These are phyloP conservation scores for Zapus hudsonius DNA, from an alignment of 2,113 vertebrate species.

Conservation along the genomic window DNA sequence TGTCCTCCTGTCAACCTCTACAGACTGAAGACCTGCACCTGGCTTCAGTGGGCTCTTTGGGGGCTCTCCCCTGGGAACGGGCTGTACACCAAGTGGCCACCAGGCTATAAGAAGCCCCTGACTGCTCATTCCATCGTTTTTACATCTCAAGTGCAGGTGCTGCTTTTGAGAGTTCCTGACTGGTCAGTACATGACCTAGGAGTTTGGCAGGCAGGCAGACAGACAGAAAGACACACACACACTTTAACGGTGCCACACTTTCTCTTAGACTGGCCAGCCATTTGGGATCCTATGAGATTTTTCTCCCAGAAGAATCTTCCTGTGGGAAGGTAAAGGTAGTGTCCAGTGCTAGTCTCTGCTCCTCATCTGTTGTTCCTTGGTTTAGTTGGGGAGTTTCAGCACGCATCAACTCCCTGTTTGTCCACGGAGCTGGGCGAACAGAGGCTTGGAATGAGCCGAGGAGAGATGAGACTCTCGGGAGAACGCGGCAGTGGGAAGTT, in stretches of 20 bases:
- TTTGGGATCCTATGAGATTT: not conserved
- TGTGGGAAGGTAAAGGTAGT: not conserved
- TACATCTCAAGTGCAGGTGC: not conserved
- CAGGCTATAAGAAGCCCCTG: no score
- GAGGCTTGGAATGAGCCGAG: no score
- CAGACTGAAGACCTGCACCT: not conserved
- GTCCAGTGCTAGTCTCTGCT: not conserved
- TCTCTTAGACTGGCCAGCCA: not conserved
- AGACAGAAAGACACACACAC: no score
- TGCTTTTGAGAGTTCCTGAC: no score
- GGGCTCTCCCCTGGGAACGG: not conserved
- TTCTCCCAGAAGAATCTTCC: not conserved
- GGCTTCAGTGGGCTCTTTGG: not conserved
- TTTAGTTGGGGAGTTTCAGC: no score
- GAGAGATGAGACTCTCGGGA: no score
- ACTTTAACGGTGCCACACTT: not conserved
- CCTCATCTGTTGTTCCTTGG: no score
- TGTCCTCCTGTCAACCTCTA: not conserved
- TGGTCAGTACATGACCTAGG: no score
- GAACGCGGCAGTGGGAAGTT: no score
- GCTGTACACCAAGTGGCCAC: not conserved
- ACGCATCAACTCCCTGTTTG: no score
- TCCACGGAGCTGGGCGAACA: no score
- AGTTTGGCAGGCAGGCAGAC: no score
- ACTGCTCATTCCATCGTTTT: not conserved